Evolutionary conservation across 2,888 invertebrate genomes (phyloP).

Genomic region (Patella caerulea): DNA sequence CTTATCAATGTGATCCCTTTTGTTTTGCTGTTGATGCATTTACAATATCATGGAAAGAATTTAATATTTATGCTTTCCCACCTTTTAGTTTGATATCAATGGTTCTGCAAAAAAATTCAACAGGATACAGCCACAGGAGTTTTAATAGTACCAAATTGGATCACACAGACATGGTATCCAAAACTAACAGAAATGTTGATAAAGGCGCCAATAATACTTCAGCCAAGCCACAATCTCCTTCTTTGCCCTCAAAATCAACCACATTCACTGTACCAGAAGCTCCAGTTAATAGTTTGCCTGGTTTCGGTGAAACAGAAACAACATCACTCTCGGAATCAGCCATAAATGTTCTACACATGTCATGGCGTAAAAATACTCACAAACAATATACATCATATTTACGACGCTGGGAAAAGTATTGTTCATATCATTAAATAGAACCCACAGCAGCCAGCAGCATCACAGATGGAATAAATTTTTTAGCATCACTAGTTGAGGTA

Average conservation of each 20-base stretch:
- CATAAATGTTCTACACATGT: no score
- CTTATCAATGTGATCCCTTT: constrained; percentile 24
- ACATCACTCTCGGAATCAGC: no score
- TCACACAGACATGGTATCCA: constrained; percentile 30
- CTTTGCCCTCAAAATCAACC: neutral
- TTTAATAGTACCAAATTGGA: constrained; percentile 29
- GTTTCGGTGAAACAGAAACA: no score
- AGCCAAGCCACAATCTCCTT: neutral
- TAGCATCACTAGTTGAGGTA: neutral
- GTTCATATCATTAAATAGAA: neutral
- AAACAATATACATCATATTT: no score
- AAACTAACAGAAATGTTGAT: constrained; percentile 17
- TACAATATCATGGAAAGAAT: constrained; percentile 14
- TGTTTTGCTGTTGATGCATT: constrained; percentile 26
- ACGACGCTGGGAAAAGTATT: neutral
- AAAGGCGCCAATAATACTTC: neutral
- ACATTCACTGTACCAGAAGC: neutral
- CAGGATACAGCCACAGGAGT: constrained; percentile 20
- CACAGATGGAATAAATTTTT: neutral
- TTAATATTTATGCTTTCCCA: constrained; percentile 29
- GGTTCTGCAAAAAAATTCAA: constrained; percentile 25
- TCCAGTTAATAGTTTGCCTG: no score
- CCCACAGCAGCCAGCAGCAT: neutral
- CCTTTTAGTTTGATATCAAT: constrained; percentile 21
- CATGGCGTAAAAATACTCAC: no score